A percentile compares a stretch with the other conserved stretches of the same genome.
Evolutionary conservation across 92 coral and sea anemone genomes (phyloP).

Genomic region (Parazoanthus atlanticus): DNA sequence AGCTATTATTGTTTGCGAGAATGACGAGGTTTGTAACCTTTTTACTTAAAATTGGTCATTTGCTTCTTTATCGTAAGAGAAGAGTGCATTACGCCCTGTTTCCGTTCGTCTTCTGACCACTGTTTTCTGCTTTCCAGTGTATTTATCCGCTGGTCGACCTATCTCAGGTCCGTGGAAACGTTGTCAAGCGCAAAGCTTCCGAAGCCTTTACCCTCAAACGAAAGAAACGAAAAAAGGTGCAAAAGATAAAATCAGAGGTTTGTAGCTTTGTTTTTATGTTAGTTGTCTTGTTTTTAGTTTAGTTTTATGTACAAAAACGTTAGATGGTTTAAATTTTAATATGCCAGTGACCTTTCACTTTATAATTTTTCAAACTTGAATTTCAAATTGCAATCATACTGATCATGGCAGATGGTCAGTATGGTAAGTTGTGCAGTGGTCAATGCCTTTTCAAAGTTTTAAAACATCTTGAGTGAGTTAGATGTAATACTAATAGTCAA

Average conservation of each 20-base stretch:
- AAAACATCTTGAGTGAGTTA: background rate
- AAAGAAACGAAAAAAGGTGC: constrained; percentile 54
- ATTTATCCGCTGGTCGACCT: constrained; percentile 68
- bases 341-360: background rate
- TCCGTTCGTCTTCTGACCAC: background rate
- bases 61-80: background rate
- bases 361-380: background rate
- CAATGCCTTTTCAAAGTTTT: background rate
- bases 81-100: background rate
- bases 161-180: constrained; percentile 38
- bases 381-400: background rate
- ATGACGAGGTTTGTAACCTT: constrained; percentile 66
- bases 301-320: background rate
- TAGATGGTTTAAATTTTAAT: background rate
- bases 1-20: constrained; percentile 86
- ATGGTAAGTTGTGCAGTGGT: background rate
- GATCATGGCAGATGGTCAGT: background rate
- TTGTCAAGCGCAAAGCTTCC: constrained; percentile 64
- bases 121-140: constrained; percentile 67
- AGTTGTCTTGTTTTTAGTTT: background rate
- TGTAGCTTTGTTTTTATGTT: background rate
- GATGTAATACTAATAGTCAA: background rate
- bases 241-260: constrained; percentile 45
- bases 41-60: background rate
- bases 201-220: constrained; percentile 54